A percentile compares a stretch with the other conserved stretches of the same genome.
Conservation (phyloP, 2,113 vertebrate species). For the Sinocyclocheilus maitianheensis region DNA sequence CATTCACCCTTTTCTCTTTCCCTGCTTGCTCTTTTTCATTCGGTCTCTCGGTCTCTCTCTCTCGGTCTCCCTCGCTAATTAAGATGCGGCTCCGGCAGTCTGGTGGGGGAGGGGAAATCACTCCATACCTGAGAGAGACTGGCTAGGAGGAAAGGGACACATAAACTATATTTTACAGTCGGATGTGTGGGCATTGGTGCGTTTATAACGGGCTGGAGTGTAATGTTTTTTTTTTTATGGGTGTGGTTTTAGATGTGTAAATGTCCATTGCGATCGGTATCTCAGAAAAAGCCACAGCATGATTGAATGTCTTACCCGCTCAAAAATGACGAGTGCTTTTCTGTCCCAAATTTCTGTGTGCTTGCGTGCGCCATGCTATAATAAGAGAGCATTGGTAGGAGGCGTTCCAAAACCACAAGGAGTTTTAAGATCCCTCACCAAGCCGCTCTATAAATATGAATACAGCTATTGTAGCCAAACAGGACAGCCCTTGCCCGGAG, state of each 20-base stretch:
- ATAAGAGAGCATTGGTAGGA: slow-evolving; percentile 67
- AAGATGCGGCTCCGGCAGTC: slow-evolving; percentile 49
- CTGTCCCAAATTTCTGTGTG: slow-evolving; percentile 56
- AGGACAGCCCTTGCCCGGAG: slow-evolving; percentile 40
- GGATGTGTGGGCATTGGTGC: slow-evolving; percentile 17
- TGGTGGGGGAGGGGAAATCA: slow-evolving; percentile 56
- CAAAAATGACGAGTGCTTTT: slow-evolving; percentile 28
- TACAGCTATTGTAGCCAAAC: slow-evolving; percentile 40
- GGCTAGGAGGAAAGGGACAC: slow-evolving; percentile 26
- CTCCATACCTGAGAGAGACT: slow-evolving; percentile 53
- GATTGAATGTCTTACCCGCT: slow-evolving; percentile 16
- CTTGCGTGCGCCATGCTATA: slow-evolving; percentile 56
- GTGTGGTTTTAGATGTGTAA: slow-evolving; percentile 27
- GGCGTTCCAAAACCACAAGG: slow-evolving; percentile 69
- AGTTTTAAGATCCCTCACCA: slow-evolving; percentile 44
- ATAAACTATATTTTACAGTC: slow-evolving; percentile 44
- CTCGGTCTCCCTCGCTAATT: slow-evolving; percentile 51
- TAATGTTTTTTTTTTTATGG: slow-evolving; percentile 1
- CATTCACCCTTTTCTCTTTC: slow-evolving; percentile 10
- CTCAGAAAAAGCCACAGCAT: slow-evolving; percentile 35
- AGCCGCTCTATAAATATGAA: slow-evolving; percentile 55
- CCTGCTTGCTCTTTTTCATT: neutral
- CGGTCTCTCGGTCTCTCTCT: neutral
- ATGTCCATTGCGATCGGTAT: slow-evolving; percentile 26
- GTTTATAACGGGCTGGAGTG: slow-evolving; percentile 21